These are phyloP conservation scores for Nycticebus coucang DNA, from an alignment of 2,113 vertebrate genomes.

Conservation along the genomic window DNA sequence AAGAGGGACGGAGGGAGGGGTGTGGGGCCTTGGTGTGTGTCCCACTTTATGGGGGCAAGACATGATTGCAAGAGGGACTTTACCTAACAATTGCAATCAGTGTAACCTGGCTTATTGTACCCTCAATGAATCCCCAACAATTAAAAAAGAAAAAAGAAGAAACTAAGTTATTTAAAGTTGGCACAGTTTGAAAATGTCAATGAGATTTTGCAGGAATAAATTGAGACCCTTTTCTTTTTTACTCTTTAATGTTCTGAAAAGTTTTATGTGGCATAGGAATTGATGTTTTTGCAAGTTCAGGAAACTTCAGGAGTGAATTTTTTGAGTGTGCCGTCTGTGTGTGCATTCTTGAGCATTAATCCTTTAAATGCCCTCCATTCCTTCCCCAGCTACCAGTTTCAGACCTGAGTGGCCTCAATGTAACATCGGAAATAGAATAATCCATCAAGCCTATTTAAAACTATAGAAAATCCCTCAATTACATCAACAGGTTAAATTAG, in stretches of 20 bases:
- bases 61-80: too few species aligned
- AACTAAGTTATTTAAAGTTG: neutral
- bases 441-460: neutral
- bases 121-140: too few species aligned
- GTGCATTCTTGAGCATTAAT: neutral
- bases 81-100: too few species aligned
- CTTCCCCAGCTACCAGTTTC: neutral
- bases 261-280: neutral
- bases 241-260: neutral
- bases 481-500: neutral
- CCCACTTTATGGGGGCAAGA: too few species aligned
- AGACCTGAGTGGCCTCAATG: neutral
- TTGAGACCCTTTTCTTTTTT: neutral
- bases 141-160: too few species aligned
- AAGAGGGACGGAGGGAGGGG: too few species aligned
- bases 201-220: neutral
- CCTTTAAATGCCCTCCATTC: neutral
- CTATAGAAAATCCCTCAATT: neutral
- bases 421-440: neutral
- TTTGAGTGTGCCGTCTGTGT: neutral
- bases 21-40: too few species aligned
- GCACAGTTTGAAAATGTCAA: neutral
- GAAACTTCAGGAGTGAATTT: neutral
- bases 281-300: neutral
- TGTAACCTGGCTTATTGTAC: too few species aligned